phyloP scores from a whole-genome alignment of 2,113 vertebrate genomes.

The Sardina pilchardus region DNA sequence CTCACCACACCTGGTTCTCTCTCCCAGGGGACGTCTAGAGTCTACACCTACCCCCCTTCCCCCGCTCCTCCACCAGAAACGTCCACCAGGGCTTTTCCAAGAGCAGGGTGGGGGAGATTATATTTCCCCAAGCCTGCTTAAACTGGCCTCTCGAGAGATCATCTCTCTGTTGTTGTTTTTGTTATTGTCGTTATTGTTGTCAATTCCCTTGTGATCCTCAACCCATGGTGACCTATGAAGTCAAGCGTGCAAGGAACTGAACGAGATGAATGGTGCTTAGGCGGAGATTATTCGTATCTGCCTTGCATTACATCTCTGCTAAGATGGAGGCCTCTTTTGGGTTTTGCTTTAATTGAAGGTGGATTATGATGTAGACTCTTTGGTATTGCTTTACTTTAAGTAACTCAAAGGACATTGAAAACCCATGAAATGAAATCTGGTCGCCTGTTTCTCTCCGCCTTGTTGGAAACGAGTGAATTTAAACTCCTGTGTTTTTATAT shows the following conservation, averaged over 20 bases:
- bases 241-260: neutral
- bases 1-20: neutral
- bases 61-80: conserved; percentile 40
- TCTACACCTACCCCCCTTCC: conserved; percentile 34
- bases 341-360: conserved; percentile 1
- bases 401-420: neutral
- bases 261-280: neutral
- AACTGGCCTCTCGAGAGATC: neutral
- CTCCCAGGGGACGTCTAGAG: neutral
- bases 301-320: neutral
- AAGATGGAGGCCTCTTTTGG: neutral
- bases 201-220: neutral
- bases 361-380: neutral
- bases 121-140: conserved; percentile 17
- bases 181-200: conserved; percentile 5
- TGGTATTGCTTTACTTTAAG: neutral
- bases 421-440: neutral
- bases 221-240: neutral
- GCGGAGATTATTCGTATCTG: neutral
- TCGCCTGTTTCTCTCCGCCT: neutral
- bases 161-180: conserved; percentile 19
- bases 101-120: neutral
- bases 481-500: neutral
- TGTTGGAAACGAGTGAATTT: neutral
- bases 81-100: neutral